Percentiles rank a stretch among this genome's conserved stretches.
Evolutionary conservation across 2,888 invertebrate genomes (phyloP).

Genomic region (Allacma fusca): DNA sequence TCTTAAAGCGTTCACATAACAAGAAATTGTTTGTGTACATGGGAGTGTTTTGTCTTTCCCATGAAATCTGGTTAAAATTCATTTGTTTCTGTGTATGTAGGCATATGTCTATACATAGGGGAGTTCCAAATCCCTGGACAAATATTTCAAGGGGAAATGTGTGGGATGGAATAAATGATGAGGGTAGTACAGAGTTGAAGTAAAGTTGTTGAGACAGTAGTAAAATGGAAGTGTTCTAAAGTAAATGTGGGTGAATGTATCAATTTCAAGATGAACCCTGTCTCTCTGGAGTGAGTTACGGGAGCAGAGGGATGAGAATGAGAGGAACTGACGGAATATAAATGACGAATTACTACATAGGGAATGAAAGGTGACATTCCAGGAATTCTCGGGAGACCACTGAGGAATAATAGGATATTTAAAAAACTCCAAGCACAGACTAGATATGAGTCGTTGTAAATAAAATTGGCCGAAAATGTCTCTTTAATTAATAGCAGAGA

Average conservation of each 20-base stretch:
- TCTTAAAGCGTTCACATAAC: too few species aligned
- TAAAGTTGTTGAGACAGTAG: background rate
- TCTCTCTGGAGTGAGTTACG: background rate
- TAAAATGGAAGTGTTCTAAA: background rate
- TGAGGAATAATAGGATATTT: background rate
- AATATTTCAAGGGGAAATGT: background rate
- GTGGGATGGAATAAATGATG: slow-evolving; percentile 2
- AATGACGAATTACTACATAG: background rate
- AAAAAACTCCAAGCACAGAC: background rate
- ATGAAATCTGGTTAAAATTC: too few species aligned
- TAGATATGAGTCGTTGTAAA: background rate
- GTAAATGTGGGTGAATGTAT: background rate
- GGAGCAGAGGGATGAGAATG: background rate
- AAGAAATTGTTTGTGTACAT: too few species aligned
- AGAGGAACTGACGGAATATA: background rate
- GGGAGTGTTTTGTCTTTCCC: too few species aligned
- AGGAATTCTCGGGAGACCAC: background rate
- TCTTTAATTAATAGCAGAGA: too few species aligned
- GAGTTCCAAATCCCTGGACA: background rate
- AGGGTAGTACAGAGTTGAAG: background rate
- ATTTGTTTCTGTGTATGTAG: background rate
- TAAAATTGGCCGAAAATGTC: too few species aligned
- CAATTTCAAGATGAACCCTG: background rate
- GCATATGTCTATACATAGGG: background rate
- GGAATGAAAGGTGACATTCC: background rate